phyloP scores from a whole-genome alignment of 1,140 invertebrate species.

The Sinella curviseta region DNA sequence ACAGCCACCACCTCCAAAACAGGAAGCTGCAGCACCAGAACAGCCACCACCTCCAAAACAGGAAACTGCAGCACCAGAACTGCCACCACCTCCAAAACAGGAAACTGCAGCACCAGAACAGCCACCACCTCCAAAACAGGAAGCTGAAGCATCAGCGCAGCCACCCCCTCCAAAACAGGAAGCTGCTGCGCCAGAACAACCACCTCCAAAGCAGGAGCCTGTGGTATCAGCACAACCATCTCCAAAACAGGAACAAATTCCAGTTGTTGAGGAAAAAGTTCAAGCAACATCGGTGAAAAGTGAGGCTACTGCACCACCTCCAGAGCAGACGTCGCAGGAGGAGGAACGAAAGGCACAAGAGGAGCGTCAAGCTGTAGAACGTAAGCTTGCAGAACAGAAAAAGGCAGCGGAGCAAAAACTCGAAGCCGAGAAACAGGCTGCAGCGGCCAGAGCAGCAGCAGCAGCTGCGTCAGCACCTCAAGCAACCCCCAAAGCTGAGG shows the following conservation, averaged over 20 bases:
- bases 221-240: constrained; percentile 52
- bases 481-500: constrained; percentile 31
- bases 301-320: not conserved
- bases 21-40: not conserved
- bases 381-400: constrained; percentile 47
- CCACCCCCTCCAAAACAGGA: not conserved
- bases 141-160: not conserved
- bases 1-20: no score
- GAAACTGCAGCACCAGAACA: not conserved
- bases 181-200: not conserved
- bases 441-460: not conserved
- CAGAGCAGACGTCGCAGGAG: constrained; percentile 25
- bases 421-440: constrained; percentile 30
- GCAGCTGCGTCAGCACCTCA: constrained; percentile 50
- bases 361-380: constrained; percentile 43
- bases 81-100: not conserved
- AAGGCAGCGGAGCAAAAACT: constrained; percentile 44
- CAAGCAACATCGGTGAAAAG: no score
- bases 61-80: not conserved
- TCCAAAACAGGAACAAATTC: constrained; percentile 49
- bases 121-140: not conserved
- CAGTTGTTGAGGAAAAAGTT: not conserved
- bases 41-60: no score
- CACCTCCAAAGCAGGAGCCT: not conserved
- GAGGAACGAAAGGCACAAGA: constrained; percentile 30